Conservation (phyloP, 2,888 invertebrate genomes). For the Didymodactylos carnosus region DNA sequence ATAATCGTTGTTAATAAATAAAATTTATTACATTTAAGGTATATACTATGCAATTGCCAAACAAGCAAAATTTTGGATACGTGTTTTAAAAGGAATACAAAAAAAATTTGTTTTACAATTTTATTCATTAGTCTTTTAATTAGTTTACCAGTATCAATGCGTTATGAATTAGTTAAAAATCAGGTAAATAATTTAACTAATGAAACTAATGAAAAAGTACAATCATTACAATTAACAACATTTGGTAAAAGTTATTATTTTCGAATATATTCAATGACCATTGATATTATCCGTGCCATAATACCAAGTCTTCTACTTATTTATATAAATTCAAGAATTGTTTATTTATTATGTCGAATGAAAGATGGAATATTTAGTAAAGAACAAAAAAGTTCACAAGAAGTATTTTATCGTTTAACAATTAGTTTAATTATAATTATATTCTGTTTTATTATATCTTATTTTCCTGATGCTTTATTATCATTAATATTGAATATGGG, state of each 20-base stretch:
- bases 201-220: too few relatives aligned
- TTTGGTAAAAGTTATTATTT: not conserved
- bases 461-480: conserved; percentile 13
- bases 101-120: not conserved
- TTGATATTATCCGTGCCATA: conserved; percentile 1
- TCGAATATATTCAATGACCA: not conserved
- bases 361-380: too few relatives aligned
- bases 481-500: conserved; percentile 9
- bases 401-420: not conserved
- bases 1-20: too few relatives aligned
- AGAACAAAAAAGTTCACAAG: too few relatives aligned
- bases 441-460: conserved; percentile 5
- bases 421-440: conserved; percentile 9
- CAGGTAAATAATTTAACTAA: not conserved
- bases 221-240: not conserved
- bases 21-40: too few relatives aligned
- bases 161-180: not conserved
- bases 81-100: not conserved
- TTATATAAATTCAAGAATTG: conserved; percentile 4
- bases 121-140: not conserved
- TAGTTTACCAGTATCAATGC: not conserved
- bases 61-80: too few relatives aligned
- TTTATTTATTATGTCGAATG: conserved; percentile 5
- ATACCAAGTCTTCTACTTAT: conserved; percentile 4
- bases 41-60: not conserved